Base-by-base conservation (phyloP, 2,113 vertebrate species). In the Cathartes aura region DNA sequence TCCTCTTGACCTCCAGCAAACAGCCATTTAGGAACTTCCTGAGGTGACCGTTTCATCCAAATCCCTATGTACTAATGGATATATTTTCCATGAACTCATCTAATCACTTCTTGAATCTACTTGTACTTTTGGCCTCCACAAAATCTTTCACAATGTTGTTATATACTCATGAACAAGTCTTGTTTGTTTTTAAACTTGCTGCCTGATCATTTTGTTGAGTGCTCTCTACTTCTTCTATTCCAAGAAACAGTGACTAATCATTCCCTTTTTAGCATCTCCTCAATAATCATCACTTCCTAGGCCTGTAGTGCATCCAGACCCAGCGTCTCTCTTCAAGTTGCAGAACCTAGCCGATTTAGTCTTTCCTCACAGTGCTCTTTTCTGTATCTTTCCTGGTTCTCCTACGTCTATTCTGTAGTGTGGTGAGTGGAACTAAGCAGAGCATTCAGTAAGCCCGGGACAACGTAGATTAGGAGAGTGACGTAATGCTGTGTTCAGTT, bases 131-230 rank as follows among this genome's bases (percentile, higher is more conserved):
- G 43, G 43, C 36, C 29, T 72, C 43, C 7, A 4, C 29, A 70
- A 68, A 50, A 82, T 87, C 48, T 87, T 95, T 73, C 74, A 88
- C 64, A 73, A 68, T 55, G 27, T 76, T 73, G 19, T 80, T 64
- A 62, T 23, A 90, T 11, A 58, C 38, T 79, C 60, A 86, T 26
- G 26, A 89, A 67, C 43, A 55, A 83, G 50, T 36, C 40, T 67
- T 83, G 42, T 45, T 95, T 94, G 78, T 68, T 92, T 92, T 78
- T 81, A 68, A 89, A 64, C n/a, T 55, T 68, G 23, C 76, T 91
- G 74, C 50, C 36, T 59, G 62, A 43, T 48, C 53, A 76, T 62
- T 88, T 91, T 76, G 23, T 68, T 68, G 68, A 72, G 26, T 50
- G 58, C 30, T 94, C 38, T 87, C 81, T 80, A 45, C 30, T 82